These are phyloP conservation scores for Mirounga angustirostris DNA, from an alignment of 2,113 vertebrate species.

Conservation along the genomic window DNA sequence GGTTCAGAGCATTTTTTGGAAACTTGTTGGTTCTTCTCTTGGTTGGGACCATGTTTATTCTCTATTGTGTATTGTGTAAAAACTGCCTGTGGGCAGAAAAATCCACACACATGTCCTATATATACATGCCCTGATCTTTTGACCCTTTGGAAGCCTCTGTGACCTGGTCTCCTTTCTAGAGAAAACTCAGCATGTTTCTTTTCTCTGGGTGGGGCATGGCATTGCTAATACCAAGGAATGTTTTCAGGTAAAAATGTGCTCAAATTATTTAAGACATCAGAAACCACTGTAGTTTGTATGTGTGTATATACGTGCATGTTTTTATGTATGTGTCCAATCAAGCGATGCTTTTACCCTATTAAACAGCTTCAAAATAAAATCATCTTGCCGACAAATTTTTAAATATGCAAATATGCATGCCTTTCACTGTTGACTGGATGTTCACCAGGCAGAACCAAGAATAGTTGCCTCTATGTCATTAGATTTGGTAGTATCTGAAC, in stretches of 20 bases:
- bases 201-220: background rate
- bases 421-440: background rate
- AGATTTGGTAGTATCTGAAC: background rate
- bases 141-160: background rate
- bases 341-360: background rate
- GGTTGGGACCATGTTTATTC: background rate
- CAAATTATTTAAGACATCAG: background rate
- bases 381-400: background rate
- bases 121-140: background rate
- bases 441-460: background rate
- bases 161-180: background rate
- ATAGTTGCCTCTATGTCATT: background rate
- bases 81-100: background rate
- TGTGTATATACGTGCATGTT: background rate
- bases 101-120: background rate
- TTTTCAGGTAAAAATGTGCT: background rate
- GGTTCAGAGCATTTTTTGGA: slow-evolving; percentile 1
- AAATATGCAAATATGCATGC: background rate
- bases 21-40: background rate
- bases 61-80: slow-evolving; percentile 13
- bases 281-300: background rate
- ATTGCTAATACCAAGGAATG: background rate
- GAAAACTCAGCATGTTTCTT: background rate
- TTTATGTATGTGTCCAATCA: background rate
- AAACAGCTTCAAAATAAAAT: slow-evolving; percentile 6